A percentile compares a stretch with the other conserved stretches of the same genome.
These are phyloP conservation scores for Oreocharis arfaki DNA, from an alignment of 2,113 vertebrate genomes.

Conservation along the genomic window DNA sequence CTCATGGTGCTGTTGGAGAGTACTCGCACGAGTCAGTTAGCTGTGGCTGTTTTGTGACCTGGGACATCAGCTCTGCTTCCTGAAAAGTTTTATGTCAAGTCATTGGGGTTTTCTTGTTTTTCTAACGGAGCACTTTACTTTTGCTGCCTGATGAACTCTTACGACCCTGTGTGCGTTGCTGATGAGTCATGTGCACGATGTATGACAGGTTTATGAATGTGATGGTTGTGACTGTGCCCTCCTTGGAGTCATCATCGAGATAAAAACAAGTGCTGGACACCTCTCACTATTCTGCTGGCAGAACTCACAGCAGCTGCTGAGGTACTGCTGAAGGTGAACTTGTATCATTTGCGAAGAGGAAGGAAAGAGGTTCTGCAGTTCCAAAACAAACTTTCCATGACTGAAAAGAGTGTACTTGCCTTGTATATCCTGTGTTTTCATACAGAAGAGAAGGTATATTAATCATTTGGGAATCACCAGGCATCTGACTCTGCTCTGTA, in stretches of 20 bases:
- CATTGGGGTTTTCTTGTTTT: background rate
- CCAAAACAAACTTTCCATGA: background rate
- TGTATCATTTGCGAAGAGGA: background rate
- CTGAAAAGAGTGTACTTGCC: background rate
- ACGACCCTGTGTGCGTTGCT: background rate
- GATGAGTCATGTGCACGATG: accelerated
- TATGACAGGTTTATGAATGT: background rate
- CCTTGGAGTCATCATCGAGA: background rate
- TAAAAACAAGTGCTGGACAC: background rate
- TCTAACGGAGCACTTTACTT: background rate
- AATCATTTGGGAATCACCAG: background rate
- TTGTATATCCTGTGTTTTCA: background rate
- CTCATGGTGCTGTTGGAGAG: background rate
- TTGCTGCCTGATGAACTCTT: background rate
- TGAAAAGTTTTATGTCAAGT: background rate
- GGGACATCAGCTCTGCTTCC: background rate
- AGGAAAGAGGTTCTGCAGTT: background rate
- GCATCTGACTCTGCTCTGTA: background rate
- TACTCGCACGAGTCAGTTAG: background rate
- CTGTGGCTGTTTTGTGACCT: background rate
- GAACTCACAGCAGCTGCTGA: background rate
- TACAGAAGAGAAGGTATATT: background rate
- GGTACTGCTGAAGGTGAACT: background rate
- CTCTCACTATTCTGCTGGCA: background rate
- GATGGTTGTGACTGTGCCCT: background rate